A percentile compares a stretch with the other conserved stretches of the same genome.
These are phyloP conservation scores for Scrobipalpa costella DNA, from an alignment of 2,888 invertebrate genomes.

Conservation along the genomic window DNA sequence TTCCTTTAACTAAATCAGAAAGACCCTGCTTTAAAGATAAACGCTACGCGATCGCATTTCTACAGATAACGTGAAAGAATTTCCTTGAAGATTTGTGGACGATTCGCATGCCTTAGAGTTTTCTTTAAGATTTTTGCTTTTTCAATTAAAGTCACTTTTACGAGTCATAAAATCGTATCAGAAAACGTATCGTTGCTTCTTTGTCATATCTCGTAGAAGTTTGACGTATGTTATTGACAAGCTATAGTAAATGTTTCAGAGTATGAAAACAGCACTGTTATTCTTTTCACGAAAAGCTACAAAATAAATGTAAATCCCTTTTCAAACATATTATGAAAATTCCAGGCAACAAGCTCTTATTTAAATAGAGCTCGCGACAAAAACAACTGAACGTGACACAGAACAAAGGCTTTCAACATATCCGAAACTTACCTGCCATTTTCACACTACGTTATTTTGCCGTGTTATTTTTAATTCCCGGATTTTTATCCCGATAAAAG, in stretches of 20 bases:
- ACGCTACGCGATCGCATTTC: slow-evolving; percentile 8
- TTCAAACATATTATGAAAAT: neutral
- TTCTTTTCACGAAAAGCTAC: no score
- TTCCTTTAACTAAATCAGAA: neutral
- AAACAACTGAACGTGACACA: neutral
- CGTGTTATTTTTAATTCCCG: slow-evolving; percentile 12
- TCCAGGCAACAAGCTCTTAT: neutral
- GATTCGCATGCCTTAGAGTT: slow-evolving; percentile 2
- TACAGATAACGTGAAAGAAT: slow-evolving; percentile 20
- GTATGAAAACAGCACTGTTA: no score
- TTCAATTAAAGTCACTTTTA: slow-evolving; percentile 9
- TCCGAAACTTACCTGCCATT: neutral
- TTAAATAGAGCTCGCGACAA: neutral
- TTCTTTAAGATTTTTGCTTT: neutral
- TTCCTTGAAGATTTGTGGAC: slow-evolving; percentile 14
- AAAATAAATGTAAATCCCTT: neutral
- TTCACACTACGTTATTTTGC: slow-evolving; percentile 12
- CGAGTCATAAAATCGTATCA: no score
- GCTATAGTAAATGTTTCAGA: no score
- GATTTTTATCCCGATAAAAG: neutral
- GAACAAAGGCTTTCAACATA: slow-evolving; percentile 19
- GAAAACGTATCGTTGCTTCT: no score
- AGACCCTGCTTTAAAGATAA: slow-evolving; percentile 20
- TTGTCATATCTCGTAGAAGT: no score
- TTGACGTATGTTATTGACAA: no score